These are phyloP conservation scores for Geotrupes spiniger DNA, from an alignment of 2,888 invertebrate genomes.

Conservation along the genomic window DNA sequence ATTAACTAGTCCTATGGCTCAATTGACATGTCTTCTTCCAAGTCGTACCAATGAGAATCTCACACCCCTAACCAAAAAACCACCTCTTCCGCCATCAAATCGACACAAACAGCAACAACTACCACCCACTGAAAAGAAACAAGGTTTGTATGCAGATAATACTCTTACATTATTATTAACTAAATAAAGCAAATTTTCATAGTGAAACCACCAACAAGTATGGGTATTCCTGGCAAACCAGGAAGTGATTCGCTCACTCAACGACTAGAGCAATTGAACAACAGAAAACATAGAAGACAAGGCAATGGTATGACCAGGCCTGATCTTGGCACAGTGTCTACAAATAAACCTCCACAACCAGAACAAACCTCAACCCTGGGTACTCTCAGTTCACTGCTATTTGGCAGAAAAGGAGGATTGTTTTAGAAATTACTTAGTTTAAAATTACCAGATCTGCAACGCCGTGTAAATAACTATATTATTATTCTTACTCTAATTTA, in stretches of 20 bases:
- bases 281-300: slow-evolving; percentile 54
- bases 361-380: slow-evolving; percentile 55
- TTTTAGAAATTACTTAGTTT: slow-evolving; percentile 51
- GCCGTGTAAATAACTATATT: no score
- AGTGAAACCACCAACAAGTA: slow-evolving; percentile 42
- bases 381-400: slow-evolving; percentile 74
- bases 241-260: slow-evolving; percentile 57
- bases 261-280: slow-evolving; percentile 50
- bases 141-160: slow-evolving; percentile 17
- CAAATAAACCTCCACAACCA: slow-evolving; percentile 42
- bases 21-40: slow-evolving; percentile 65
- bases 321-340: slow-evolving; percentile 58
- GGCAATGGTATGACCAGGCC: slow-evolving; percentile 55
- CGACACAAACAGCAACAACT: slow-evolving; percentile 28
- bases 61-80: slow-evolving; percentile 20
- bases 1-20: slow-evolving; percentile 76
- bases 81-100: slow-evolving; percentile 26
- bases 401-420: slow-evolving; percentile 82
- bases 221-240: slow-evolving; percentile 62
- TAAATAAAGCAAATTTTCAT: slow-evolving; percentile 13
- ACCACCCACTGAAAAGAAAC: slow-evolving; percentile 12
- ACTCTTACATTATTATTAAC: not conserved
- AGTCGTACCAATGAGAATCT: slow-evolving; percentile 35
- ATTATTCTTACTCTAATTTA: no score
- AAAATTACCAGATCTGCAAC: no score